A percentile compares a stretch with the other conserved stretches of the same genome.
Conservation (phyloP, 2,797 vertebrate genomes). For the Rhinogobio ventralis region DNA sequence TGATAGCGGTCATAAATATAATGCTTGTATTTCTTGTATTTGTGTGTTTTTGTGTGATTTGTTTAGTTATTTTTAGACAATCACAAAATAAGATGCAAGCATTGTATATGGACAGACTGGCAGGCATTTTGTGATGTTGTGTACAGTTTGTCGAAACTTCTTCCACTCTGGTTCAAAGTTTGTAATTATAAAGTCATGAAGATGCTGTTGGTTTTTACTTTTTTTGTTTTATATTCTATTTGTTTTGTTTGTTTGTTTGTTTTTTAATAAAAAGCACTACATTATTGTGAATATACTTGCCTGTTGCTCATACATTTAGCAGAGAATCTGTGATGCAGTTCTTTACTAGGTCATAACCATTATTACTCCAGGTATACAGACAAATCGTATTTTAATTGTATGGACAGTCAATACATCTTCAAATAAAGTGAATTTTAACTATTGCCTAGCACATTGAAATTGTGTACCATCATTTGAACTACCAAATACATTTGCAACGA, state of each 20-base stretch:
- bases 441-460: slow-evolving; percentile 58
- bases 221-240: slow-evolving; percentile 84
- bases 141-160: slow-evolving; percentile 86
- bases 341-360: slow-evolving; percentile 61
- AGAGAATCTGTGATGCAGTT: slow-evolving; percentile 62
- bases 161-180: slow-evolving; percentile 85
- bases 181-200: slow-evolving; percentile 88
- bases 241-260: slow-evolving; percentile 72
- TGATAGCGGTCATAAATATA: slow-evolving; percentile 82
- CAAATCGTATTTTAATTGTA: slow-evolving; percentile 66
- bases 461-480: slow-evolving; percentile 58
- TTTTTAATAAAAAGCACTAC: slow-evolving; percentile 89
- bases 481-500: slow-evolving; percentile 14
- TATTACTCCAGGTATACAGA: slow-evolving; percentile 62
- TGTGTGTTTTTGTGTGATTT: slow-evolving; percentile 85
- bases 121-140: slow-evolving; percentile 84
- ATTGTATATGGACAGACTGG: slow-evolving; percentile 86
- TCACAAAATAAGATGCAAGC: slow-evolving; percentile 89
- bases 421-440: slow-evolving; percentile 68
- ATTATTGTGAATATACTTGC: slow-evolving; percentile 80
- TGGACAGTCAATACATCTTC: slow-evolving; percentile 64
- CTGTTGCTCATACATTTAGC: slow-evolving; percentile 63
- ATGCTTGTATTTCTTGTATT: slow-evolving; percentile 86
- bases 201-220: slow-evolving; percentile 87
- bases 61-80: slow-evolving; percentile 89